Percentiles rank a stretch among this genome's conserved stretches.
phyloP scores from a whole-genome alignment of 2,113 vertebrate species.

The Oostethus manadensis region DNA sequence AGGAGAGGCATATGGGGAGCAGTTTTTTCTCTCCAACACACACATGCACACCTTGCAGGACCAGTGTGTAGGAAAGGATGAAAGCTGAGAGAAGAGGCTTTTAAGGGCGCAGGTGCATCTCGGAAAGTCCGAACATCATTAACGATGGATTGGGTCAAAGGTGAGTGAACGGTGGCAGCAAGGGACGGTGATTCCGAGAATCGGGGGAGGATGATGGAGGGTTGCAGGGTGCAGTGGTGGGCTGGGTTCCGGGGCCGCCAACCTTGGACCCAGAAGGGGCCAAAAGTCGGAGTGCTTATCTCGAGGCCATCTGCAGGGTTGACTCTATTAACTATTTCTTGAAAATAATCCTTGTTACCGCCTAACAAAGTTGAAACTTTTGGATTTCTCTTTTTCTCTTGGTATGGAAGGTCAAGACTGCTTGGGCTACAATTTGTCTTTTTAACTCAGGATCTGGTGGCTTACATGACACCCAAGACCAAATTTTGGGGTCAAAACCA shows the following conservation, averaged over 20 bases:
- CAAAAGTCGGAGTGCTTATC: conserved; percentile 1
- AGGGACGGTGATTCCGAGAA: conserved; percentile 48
- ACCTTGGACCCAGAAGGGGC: conserved; percentile 10
- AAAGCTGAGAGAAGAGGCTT: conserved; percentile 21
- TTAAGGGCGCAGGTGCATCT: conserved; percentile 56
- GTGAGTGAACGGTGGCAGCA: conserved; percentile 56
- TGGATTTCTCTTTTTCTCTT: too few relatives aligned
- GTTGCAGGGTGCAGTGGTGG: conserved; percentile 21
- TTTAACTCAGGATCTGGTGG: too few relatives aligned
- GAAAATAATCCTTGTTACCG: not conserved
- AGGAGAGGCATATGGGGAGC: conserved; percentile 43
- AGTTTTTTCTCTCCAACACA: conserved; percentile 18
- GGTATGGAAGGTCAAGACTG: too few relatives aligned
- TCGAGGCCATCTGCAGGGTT: not conserved
- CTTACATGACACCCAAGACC: too few relatives aligned
- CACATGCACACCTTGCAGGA: conserved; percentile 25
- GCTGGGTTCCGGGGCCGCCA: conserved; percentile 31
- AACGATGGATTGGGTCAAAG: conserved; percentile 62
- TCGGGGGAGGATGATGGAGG: conserved; percentile 33
- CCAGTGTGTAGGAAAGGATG: conserved; percentile 23
- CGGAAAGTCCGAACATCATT: conserved; percentile 59
- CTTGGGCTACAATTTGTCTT: too few relatives aligned
- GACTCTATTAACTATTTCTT: not conserved
- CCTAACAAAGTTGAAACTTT: too few relatives aligned
- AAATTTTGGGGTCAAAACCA: too few relatives aligned